Percentiles rank a stretch among this genome's conserved stretches.
Evolutionary conservation across 2,797 vertebrate species (phyloP).

Genomic region (Spinus olivaceus): DNA sequence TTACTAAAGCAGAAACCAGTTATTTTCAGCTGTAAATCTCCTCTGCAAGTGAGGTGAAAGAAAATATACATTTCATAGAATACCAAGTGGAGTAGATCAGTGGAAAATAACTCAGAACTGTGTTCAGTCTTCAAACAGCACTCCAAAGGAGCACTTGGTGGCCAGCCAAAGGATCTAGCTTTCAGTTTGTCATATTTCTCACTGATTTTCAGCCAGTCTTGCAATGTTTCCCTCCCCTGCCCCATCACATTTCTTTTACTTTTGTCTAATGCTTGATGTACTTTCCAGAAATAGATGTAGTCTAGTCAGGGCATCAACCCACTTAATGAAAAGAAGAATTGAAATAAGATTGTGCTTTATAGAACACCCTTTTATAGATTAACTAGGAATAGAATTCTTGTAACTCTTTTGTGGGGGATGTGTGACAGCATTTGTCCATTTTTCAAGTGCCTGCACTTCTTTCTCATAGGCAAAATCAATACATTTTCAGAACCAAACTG

Average conservation of each 20-base stretch:
- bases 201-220: neutral
- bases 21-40: neutral
- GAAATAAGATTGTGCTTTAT: neutral
- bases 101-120: constrained; percentile 22
- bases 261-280: neutral
- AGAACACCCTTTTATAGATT: neutral
- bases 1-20: neutral
- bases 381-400: neutral
- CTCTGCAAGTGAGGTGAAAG: neutral
- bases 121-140: neutral
- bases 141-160: neutral
- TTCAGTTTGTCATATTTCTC: neutral
- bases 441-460: neutral
- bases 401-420: neutral
- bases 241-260: neutral
- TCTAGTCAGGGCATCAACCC: neutral
- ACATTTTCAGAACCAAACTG: neutral
- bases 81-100: neutral
- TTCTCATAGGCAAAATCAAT: neutral
- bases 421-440: neutral
- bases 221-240: neutral
- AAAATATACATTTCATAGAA: constrained; percentile 4
- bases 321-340: neutral
- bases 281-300: neutral
- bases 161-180: neutral